phyloP scores from a whole-genome alignment of 2,888 invertebrate genomes.

The Temnothorax rugatulus region DNA sequence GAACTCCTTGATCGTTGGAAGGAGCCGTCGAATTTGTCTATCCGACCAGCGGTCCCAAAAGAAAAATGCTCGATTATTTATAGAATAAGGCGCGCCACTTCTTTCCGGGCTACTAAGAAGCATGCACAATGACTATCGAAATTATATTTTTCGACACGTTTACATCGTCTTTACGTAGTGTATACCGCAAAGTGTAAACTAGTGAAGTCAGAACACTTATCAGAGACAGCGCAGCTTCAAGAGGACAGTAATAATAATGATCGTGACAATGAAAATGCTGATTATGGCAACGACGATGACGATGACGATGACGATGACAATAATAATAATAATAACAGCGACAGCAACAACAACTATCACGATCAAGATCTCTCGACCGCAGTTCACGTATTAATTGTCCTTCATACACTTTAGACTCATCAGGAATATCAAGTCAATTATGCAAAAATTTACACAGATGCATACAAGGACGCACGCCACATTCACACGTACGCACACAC shows the following conservation, averaged over 20 bases:
- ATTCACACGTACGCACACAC: slow-evolving; percentile 32
- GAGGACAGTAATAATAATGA: slow-evolving; percentile 59
- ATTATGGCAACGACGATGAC: slow-evolving; percentile 64
- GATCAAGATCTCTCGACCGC: slow-evolving; percentile 63
- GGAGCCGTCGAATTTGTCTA: slow-evolving; percentile 98
- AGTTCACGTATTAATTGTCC: slow-evolving; percentile 63
- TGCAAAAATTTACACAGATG: slow-evolving; percentile 31
- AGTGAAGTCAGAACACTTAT: slow-evolving; percentile 47
- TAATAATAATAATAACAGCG: slow-evolving; percentile 70
- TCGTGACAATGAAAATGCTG: slow-evolving; percentile 71
- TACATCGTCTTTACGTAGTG: slow-evolving; percentile 60
- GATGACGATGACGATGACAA: slow-evolving; percentile 63
- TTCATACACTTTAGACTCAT: slow-evolving; percentile 62
- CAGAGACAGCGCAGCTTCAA: slow-evolving; percentile 58
- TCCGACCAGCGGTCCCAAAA: slow-evolving; percentile 89
- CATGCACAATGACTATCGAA: slow-evolving; percentile 61
- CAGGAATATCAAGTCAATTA: slow-evolving; percentile 35
- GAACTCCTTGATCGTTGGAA: slow-evolving; percentile 98
- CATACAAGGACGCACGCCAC: slow-evolving; percentile 27
- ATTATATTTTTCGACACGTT: slow-evolving; percentile 59
- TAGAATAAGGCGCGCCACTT: slow-evolving; percentile 52
- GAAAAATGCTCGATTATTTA: slow-evolving; percentile 74
- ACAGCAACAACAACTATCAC: slow-evolving; percentile 79
- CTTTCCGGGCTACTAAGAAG: slow-evolving; percentile 35
- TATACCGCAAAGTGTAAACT: slow-evolving; percentile 58